phyloP scores from a whole-genome alignment of 1,140 invertebrate species.

The Alviniconcha marisindica region DNA sequence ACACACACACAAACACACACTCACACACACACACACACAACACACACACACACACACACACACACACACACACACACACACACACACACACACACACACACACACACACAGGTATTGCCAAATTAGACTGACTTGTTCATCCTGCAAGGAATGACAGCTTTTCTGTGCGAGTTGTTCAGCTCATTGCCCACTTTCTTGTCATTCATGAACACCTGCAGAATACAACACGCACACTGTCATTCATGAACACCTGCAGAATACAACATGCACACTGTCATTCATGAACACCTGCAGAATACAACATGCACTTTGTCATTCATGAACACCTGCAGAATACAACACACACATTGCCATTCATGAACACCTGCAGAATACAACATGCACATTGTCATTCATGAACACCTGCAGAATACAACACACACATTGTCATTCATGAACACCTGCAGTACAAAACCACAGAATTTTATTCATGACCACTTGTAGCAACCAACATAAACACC shows the following conservation, averaged over 20 bases:
- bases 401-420: constrained; percentile 56
- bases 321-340: too few species aligned
- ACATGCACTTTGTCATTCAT: too few species aligned
- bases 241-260: too few species aligned
- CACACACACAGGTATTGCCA: not conserved
- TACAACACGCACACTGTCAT: not conserved
- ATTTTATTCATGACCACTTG: too few species aligned
- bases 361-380: too few species aligned
- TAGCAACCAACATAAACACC: too few species aligned
- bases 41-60: not conserved
- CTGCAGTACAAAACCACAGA: too few species aligned
- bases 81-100: not conserved
- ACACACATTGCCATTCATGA: too few species aligned
- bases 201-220: constrained; percentile 71
- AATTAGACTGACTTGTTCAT: constrained; percentile 66
- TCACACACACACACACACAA: not conserved
- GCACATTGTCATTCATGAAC: constrained; percentile 75
- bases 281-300: too few species aligned
- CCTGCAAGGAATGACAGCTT: constrained; percentile 74
- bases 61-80: not conserved
- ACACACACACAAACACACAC: not conserved
- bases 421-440: too few species aligned
- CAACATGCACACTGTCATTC: too few species aligned
- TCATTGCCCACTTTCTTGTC: constrained; percentile 74
- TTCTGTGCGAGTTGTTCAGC: constrained; percentile 69